Evolutionary conservation across 2,113 vertebrate species (phyloP), one percentile per base, ranked within the genome.

Genomic region (Motacilla tschutschensis): DNA sequence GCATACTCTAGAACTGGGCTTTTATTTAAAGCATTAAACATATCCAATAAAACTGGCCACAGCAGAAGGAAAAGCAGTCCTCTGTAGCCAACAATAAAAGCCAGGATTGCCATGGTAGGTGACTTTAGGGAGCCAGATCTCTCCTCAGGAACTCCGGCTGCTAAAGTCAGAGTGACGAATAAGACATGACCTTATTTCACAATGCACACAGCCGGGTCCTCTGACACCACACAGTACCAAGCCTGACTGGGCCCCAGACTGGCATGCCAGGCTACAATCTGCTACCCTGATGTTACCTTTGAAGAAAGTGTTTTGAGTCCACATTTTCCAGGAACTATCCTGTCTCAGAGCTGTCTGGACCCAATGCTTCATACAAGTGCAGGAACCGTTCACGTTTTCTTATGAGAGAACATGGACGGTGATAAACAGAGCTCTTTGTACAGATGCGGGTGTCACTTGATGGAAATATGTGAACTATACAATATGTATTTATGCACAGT

Each of bases 121-220:
- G 47, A n/a, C 48, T 72, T 71, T 3, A 53, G 25, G 20, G 12
- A 83, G 17, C 36, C n/a, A 81, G 25, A 57, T 58, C 33, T 53
- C 64, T 59, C 18, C 35, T 57, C 13, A 8, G 53, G 43, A 79
- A 5, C 46, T 41, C 22, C 5, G 17, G 36, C 66, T 74, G 50
- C 60, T 43, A 35, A 38, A 20, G 25, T 79, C 73, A 79, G 19
- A 63, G 53, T 6, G 9, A 55, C 0, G 0, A 63, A 38, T 1
- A 65, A 31, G 47, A 29, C 10, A 10, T 0, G 2, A 24, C 6
- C 17, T 38, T 83, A 26, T 31, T 67, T 77, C 51, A 13, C 28
- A 71, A 31, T 0, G 0, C 24, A 22, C 12, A 36, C 38, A 50
- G 5, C 5, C 0, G 0, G 13, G 2, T 74, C 8, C 28, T 40